phyloP scores from a whole-genome alignment of 2,888 invertebrate genomes.

The Mechanitis mazaeus region DNA sequence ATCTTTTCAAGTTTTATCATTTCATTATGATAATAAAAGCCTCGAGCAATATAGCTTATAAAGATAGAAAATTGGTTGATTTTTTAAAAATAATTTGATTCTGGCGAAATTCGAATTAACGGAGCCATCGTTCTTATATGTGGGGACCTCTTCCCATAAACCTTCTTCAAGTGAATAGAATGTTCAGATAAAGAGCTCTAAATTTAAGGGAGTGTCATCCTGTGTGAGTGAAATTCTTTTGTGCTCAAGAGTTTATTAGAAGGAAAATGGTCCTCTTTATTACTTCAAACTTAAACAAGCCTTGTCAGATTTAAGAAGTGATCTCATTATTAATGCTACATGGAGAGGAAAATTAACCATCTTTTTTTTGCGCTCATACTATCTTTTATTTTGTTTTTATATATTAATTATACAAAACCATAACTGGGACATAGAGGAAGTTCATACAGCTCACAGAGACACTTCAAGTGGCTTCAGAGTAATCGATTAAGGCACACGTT shows the following conservation, averaged over 20 bases:
- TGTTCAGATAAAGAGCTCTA: slow-evolving; percentile 6
- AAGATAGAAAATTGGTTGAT: neutral
- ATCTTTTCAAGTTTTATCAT: neutral
- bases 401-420: no score
- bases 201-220: slow-evolving; percentile 6
- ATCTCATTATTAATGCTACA: neutral
- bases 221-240: slow-evolving; percentile 4
- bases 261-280: neutral
- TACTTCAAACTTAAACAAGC: slow-evolving; percentile 5
- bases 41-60: neutral
- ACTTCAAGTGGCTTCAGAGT: no score
- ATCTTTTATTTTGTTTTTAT: no score
- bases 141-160: slow-evolving; percentile 5
- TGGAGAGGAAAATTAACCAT: no score
- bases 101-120: slow-evolving; percentile 2
- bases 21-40: no score
- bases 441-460: no score
- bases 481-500: no score
- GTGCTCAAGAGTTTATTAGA: slow-evolving; percentile 3
- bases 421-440: no score
- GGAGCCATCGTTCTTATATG: neutral
- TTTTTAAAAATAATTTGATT: no score
- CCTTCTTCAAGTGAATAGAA: slow-evolving; percentile 5
- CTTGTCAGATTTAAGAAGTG: neutral
- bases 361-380: no score